These are phyloP conservation scores for Thera obeliscata DNA, from an alignment of 2,888 invertebrate genomes.

Conservation along the genomic window DNA sequence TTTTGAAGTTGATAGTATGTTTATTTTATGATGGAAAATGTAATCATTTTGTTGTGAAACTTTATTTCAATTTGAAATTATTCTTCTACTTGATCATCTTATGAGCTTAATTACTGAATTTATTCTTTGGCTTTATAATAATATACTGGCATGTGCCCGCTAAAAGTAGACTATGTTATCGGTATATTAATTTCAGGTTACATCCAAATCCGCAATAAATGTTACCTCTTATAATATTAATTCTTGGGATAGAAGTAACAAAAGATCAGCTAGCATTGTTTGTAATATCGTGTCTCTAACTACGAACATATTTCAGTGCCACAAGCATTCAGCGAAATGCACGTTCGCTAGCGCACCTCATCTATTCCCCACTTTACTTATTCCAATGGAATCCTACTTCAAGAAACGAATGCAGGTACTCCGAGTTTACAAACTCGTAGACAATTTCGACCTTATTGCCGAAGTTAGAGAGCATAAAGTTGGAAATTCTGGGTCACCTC, in stretches of 20 bases:
- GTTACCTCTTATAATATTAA: too few relatives aligned
- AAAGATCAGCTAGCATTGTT: conserved; percentile 4
- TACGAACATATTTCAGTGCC: conserved; percentile 37
- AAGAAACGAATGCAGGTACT: conserved; percentile 16
- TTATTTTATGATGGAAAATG: not conserved
- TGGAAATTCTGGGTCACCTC: not conserved
- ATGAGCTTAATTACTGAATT: too few relatives aligned
- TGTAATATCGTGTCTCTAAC: conserved; percentile 10
- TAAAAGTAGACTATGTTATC: too few relatives aligned
- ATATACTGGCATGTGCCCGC: too few relatives aligned
- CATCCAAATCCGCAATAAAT: too few relatives aligned
- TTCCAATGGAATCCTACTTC: conserved; percentile 19
- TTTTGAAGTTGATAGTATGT: not conserved
- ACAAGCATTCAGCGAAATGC: conserved; percentile 35
- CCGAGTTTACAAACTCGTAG: not conserved
- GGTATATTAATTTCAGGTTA: too few relatives aligned
- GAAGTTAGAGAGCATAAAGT: conserved; percentile 2
- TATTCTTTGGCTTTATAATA: too few relatives aligned
- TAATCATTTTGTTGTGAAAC: too few relatives aligned
- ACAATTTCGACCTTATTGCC: conserved; percentile 14
- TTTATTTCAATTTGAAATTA: too few relatives aligned
- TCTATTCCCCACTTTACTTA: conserved; percentile 29
- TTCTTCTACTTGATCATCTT: too few relatives aligned
- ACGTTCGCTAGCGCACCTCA: conserved; percentile 29
- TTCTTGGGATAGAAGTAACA: too few relatives aligned